These are phyloP conservation scores for Ptychodera flava DNA, from an alignment of 35 echinoderm and acorn worm species.

Conservation along the genomic window DNA sequence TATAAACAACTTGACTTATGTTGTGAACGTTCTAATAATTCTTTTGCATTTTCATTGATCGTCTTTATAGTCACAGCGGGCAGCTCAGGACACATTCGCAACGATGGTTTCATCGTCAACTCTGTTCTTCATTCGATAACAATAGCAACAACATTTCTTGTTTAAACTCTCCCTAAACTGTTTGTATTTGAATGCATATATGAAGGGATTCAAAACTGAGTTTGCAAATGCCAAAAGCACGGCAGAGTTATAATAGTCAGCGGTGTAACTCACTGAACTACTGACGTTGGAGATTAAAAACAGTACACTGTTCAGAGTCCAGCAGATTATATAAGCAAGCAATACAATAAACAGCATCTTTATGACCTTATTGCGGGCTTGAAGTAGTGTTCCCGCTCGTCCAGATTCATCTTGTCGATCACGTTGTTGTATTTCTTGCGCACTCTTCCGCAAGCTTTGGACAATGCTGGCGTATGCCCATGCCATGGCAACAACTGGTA, in stretches of 20 bases:
- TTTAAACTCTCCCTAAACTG: conserved; percentile 75
- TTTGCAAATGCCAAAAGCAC: conserved; percentile 78
- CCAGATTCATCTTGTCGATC: conserved; percentile 16
- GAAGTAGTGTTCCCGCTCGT: conserved; percentile 43
- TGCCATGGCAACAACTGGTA: conserved; percentile 79
- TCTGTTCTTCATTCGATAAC: not conserved
- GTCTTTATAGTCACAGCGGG: too few relatives aligned
- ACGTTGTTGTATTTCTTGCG: not conserved
- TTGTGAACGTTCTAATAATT: too few relatives aligned
- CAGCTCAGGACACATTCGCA: not conserved
- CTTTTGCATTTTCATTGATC: too few relatives aligned
- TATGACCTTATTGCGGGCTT: conserved; percentile 75
- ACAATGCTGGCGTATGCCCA: conserved; percentile 71
- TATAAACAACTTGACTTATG: too few relatives aligned
- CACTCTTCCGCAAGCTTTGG: conserved; percentile 46
- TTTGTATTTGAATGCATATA: conserved; percentile 92
- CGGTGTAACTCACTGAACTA: conserved; percentile 13
- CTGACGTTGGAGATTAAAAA: conserved; percentile 83
- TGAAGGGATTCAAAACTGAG: conserved; percentile 87
- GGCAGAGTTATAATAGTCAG: conserved; percentile 37
- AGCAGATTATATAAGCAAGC: conserved; percentile 67
- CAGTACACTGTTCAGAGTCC: conserved; percentile 78
- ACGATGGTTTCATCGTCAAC: not conserved
- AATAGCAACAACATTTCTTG: not conserved
- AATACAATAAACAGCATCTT: conserved; percentile 75